Conservation (phyloP, 2,113 vertebrate genomes). For the Acrocephalus arundinaceus region DNA sequence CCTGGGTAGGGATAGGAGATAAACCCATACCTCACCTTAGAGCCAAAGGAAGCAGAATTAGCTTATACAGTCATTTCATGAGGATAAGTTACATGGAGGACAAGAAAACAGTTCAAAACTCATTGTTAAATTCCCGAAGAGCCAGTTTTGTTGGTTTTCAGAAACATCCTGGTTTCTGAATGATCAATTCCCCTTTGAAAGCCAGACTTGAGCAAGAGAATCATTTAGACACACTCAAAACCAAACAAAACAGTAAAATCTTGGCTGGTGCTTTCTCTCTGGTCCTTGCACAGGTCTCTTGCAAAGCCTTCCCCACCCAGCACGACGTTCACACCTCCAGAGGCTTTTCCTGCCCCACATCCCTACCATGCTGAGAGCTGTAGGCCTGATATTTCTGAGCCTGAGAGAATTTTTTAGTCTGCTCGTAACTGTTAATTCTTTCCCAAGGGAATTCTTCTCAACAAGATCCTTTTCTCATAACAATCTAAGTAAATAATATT, state of each 20-base stretch:
- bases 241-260: neutral
- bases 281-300: neutral
- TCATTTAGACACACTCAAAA: neutral
- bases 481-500: too few relatives aligned
- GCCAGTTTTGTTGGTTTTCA: neutral
- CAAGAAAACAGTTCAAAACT: neutral
- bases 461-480: too few relatives aligned
- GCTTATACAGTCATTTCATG: neutral
- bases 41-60: neutral
- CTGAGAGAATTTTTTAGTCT: too few relatives aligned
- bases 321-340: fast-evolving
- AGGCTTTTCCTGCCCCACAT: neutral
- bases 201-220: neutral
- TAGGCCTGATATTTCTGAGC: too few relatives aligned
- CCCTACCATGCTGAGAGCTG: neutral
- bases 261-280: neutral
- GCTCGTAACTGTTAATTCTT: too few relatives aligned
- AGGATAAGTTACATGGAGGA: neutral
- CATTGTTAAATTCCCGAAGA: neutral
- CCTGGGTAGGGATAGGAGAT: neutral
- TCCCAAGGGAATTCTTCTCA: too few relatives aligned
- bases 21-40: neutral
- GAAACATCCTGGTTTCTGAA: neutral
- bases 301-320: neutral
- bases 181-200: neutral